These are phyloP conservation scores for Linnaemya vulpina DNA, from an alignment of 2,888 invertebrate species.

Conservation along the genomic window DNA sequence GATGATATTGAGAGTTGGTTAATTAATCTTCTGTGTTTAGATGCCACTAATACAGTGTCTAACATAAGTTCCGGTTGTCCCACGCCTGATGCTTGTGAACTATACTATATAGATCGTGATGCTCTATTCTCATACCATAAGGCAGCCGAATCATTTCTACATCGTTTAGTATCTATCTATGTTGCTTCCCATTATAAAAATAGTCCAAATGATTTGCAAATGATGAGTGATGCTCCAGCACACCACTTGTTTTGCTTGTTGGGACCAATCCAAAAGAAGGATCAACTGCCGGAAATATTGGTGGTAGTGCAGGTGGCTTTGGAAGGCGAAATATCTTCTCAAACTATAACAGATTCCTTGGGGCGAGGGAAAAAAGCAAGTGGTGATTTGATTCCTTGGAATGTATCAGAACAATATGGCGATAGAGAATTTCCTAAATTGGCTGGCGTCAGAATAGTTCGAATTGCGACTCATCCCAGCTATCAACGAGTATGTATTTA, in stretches of 20 bases:
- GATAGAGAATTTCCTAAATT: conserved; percentile 96
- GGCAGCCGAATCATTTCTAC: conserved; percentile 95
- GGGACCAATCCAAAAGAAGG: conserved; percentile 90
- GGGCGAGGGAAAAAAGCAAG: conserved; percentile 94
- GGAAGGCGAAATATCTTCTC: conserved; percentile 88
- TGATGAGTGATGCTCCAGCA: conserved; percentile 99
- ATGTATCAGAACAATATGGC: conserved; percentile 97
- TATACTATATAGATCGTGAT: conserved; percentile 94
- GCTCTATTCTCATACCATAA: conserved; percentile 98
- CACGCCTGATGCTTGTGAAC: conserved; percentile 93
- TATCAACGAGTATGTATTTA: conserved; percentile 90
- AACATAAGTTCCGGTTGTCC: conserved; percentile 91
- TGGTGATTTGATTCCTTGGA: conserved; percentile 99
- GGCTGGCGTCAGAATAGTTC: conserved; percentile 94
- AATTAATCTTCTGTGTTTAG: conserved; percentile 94
- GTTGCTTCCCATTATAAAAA: conserved; percentile 99
- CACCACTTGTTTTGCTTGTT: conserved; percentile 98
- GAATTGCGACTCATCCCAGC: conserved; percentile 99
- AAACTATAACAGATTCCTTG: conserved; percentile 90
- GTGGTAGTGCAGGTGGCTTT: conserved; percentile 94
- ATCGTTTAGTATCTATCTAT: conserved; percentile 95
- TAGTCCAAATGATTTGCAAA: conserved; percentile 98
- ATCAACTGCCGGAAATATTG: conserved; percentile 94
- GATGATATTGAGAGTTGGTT: conserved; percentile 97
- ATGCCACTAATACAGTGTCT: conserved; percentile 87